A percentile compares a stretch with the other conserved stretches of the same genome.
phyloP scores from a whole-genome alignment of 2,888 invertebrate species.

The Ophion obscuratus region DNA sequence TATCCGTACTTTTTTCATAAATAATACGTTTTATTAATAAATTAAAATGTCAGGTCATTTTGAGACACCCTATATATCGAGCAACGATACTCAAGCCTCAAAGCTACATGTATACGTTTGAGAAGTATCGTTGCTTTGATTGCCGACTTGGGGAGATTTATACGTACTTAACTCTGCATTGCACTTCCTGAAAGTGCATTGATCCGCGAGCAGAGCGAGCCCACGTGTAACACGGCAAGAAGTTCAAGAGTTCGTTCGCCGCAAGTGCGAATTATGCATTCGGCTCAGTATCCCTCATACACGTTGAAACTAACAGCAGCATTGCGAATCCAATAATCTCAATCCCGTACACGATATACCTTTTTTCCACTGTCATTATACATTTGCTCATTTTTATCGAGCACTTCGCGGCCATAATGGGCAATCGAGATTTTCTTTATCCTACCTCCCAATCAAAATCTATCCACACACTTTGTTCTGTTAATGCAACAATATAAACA shows the following conservation, averaged over 20 bases:
- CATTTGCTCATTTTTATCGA: constrained; percentile 10
- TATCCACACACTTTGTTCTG: no score
- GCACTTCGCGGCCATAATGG: constrained; percentile 30
- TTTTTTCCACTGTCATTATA: constrained; percentile 45
- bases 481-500: no score
- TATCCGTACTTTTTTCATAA: no score
- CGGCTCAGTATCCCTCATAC: constrained; percentile 52
- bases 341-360: constrained; percentile 32
- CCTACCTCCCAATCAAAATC: background rate
- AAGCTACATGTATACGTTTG: no score
- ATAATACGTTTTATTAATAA: no score
- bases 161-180: constrained; percentile 8
- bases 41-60: no score
- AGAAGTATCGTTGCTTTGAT: constrained; percentile 3
- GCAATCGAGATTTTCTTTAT: background rate
- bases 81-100: no score
- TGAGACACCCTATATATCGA: no score
- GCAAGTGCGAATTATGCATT: constrained; percentile 64
- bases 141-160: constrained; percentile 7
- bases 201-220: constrained; percentile 2
- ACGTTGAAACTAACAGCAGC: constrained; percentile 36
- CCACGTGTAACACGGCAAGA: constrained; percentile 21
- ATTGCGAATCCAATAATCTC: constrained; percentile 51
- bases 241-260: constrained; percentile 61
- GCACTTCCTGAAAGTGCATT: constrained; percentile 44